Conservation (phyloP, 37 sponge, comb jelly and placozoan genomes). For the Cliona cf. orientalis region DNA sequence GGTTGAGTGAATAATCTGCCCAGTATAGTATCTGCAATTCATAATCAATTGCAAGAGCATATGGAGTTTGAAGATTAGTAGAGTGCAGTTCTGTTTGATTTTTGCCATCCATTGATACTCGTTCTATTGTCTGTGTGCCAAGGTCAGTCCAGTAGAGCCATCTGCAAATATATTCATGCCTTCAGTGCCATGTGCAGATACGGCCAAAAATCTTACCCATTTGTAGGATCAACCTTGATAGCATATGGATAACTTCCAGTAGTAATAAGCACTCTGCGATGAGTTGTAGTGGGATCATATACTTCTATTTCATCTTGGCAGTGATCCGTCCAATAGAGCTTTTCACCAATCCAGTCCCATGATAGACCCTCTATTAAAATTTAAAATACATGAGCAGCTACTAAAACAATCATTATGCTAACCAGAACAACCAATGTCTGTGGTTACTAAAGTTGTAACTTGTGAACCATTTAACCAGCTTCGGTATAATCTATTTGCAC, state of each 20-base stretch:
- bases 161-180: conserved; percentile 13
- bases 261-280: conserved; percentile 1
- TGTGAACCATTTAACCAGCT: conserved; percentile 12
- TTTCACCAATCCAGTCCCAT: conserved; percentile 67
- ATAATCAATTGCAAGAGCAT: conserved; percentile 44
- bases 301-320: conserved; percentile 20
- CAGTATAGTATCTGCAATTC: conserved; percentile 33
- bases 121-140: conserved; percentile 54
- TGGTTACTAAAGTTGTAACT: conserved; percentile 1
- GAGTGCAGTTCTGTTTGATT: conserved; percentile 14
- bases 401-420: neutral
- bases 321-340: conserved; percentile 73
- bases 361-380: conserved; percentile 65
- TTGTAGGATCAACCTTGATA: conserved; percentile 13
- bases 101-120: conserved; percentile 70
- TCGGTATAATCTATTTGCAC: neutral
- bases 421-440: conserved; percentile 6
- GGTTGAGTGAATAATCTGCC: conserved; percentile 14
- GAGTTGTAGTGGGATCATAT: conserved; percentile 47
- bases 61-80: conserved; percentile 28
- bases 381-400: too few species aligned
- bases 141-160: conserved; percentile 68
- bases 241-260: conserved; percentile 11
- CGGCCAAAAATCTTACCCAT: conserved; percentile 16
- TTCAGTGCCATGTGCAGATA: neutral